Evolutionary conservation across 2,888 invertebrate species (phyloP), one percentile per base, ranked within the genome.

Genomic region (Mechanitis messenoides): DNA sequence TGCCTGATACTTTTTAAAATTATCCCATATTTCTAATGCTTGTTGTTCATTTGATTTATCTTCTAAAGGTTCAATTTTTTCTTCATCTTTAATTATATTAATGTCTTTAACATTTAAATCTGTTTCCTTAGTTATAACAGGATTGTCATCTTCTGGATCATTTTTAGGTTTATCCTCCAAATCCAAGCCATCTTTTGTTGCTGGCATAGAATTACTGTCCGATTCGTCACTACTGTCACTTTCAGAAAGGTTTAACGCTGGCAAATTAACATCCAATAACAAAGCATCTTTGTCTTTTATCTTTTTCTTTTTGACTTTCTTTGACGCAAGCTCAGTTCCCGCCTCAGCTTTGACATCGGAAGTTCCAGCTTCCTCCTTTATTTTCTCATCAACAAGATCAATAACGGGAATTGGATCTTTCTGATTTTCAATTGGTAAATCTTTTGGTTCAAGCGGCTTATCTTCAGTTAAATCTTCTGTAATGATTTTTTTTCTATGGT

Each of bases 191-290:
- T 74, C 74, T 60, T 74, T 71, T 56, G 66, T 63, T 74, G 77
- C 33, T 2, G 84, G 73, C 61, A 78, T 69, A 28, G 74, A 66
- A 45, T 83, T 88, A 74, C 78, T 80, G 66, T 90, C 89, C 28
- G 90, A 92, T 67, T 95, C 95, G 63, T 93, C 92, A 71, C 94
- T 95, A 67, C 94, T 95, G 72, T 96, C 96, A 78, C 95, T 95
- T 74, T 96, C 96, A 0, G 96, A 96, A 53, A 96, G 88, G 88
- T 96, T 96, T 53, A 96, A 86, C 2, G 95, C 96, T 3, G 95
- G 96, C 60, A 96, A 85, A 85, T 96, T 90, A 4, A 90, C 90
- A 77, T 90, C 91, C 67, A 91, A 71, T 63, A 91, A 73, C 68
- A 91, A 77, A 57, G 88, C 83, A 75, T 90, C 90, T 71, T 90